Evolutionary conservation across 2,888 invertebrate genomes (phyloP).

Genomic region (Campoplex nolae): DNA sequence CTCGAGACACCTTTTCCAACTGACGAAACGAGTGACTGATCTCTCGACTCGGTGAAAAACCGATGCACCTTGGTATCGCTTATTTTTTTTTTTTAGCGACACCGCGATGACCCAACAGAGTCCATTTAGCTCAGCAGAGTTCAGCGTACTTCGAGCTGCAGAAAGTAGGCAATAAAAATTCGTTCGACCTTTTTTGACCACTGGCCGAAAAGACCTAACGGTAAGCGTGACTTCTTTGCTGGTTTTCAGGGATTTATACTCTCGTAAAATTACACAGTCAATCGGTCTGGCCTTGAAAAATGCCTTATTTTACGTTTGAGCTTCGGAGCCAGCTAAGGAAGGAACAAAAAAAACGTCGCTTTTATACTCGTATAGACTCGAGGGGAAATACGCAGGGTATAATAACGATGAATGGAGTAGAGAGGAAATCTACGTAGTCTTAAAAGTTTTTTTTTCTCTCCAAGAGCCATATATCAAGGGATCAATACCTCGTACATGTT

Average conservation of each 20-base stretch:
- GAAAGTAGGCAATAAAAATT: constrained; percentile 59
- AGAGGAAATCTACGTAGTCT: constrained; percentile 5
- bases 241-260: constrained; percentile 36
- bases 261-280: constrained; percentile 37
- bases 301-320: constrained; percentile 14
- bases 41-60: constrained; percentile 40
- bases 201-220: constrained; percentile 54
- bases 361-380: constrained; percentile 32
- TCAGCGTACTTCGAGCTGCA: constrained; percentile 24
- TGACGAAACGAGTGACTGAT: constrained; percentile 22
- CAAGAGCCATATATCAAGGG: constrained; percentile 1
- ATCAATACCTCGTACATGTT: constrained; percentile 7
- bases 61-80: constrained; percentile 9
- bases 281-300: constrained; percentile 48
- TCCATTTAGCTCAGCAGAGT: background rate
- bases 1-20: constrained; percentile 8
- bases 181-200: constrained; percentile 30
- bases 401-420: constrained; percentile 28
- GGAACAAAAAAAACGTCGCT: constrained; percentile 50
- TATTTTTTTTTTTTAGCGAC: background rate
- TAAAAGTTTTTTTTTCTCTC: constrained; percentile 6
- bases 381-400: constrained; percentile 7
- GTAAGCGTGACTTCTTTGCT: constrained; percentile 57
- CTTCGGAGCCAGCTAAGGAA: background rate
- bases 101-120: constrained; percentile 8